Conservation (phyloP, 2,797 vertebrate genomes). For the Myotis daubentonii region DNA sequence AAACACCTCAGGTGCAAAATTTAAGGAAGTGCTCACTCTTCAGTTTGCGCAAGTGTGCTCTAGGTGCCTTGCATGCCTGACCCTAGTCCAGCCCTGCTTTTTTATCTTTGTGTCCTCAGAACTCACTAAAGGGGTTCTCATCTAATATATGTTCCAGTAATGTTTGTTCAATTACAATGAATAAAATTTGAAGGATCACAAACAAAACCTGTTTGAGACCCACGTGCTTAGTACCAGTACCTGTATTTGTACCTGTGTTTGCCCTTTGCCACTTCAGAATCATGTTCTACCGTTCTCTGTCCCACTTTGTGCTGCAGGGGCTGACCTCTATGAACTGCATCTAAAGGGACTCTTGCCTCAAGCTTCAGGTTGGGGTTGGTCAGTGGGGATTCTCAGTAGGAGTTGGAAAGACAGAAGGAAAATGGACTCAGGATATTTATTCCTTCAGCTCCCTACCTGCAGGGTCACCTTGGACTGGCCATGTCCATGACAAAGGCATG, state of each 20-base stretch:
- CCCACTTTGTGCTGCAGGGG: neutral
- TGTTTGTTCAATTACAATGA: conserved; percentile 13
- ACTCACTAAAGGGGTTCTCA: neutral
- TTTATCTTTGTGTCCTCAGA: neutral
- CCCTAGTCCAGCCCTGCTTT: neutral
- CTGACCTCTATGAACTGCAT: neutral
- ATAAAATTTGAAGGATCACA: neutral
- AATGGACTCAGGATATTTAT: neutral
- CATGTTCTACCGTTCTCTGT: neutral
- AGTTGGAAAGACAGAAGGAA: neutral
- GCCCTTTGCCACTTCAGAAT: neutral
- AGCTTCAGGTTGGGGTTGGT: neutral
- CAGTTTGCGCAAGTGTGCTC: neutral
- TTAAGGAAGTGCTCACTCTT: neutral
- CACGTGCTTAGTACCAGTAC: neutral
- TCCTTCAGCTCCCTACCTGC: neutral
- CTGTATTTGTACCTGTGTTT: neutral
- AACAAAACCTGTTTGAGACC: neutral
- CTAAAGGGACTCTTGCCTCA: neutral
- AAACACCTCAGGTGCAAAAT: neutral
- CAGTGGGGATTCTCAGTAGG: neutral
- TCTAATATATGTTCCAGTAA: neutral
- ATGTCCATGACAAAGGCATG: neutral
- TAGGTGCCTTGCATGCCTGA: neutral
- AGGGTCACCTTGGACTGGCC: neutral